A percentile compares a stretch with the other conserved stretches of the same genome.
These are phyloP conservation scores for Entomobrya multifasciata DNA, from an alignment of 2,888 invertebrate species.

Conservation along the genomic window DNA sequence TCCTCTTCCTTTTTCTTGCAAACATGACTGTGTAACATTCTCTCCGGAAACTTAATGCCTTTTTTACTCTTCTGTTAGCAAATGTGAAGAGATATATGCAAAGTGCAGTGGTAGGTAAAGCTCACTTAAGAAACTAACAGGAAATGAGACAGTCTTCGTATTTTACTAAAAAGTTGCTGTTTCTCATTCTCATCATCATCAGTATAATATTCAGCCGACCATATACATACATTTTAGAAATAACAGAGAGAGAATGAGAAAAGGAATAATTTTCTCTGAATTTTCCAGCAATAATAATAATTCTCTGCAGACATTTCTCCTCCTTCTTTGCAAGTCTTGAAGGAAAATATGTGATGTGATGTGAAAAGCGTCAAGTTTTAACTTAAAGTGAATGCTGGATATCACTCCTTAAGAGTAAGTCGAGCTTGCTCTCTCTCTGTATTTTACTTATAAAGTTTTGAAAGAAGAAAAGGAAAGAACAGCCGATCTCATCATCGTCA, in stretches of 20 bases:
- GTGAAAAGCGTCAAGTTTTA: slow-evolving; percentile 48
- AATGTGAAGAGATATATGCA: background rate
- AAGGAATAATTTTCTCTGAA: slow-evolving; percentile 39
- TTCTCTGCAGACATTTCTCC: slow-evolving; percentile 57
- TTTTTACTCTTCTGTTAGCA: background rate
- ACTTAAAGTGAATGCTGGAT: background rate
- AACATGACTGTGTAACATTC: slow-evolving; percentile 14
- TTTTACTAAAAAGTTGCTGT: slow-evolving; percentile 6
- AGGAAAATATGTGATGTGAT: slow-evolving; percentile 53
- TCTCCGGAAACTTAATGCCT: slow-evolving; percentile 9
- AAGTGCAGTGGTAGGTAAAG: slow-evolving; percentile 23
- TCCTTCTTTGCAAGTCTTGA: slow-evolving; percentile 13
- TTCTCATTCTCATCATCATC: slow-evolving; percentile 25
- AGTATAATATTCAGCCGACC: background rate
- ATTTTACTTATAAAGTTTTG: slow-evolving; percentile 3
- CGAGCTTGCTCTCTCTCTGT: background rate
- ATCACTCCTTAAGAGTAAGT: slow-evolving; percentile 1
- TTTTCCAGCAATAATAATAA: slow-evolving; percentile 61
- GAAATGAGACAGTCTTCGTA: slow-evolving; percentile 27
- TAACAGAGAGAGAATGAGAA: background rate
- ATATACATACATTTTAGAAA: background rate
- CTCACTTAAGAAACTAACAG: background rate
- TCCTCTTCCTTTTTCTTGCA: slow-evolving; percentile 11
- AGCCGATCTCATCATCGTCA: slow-evolving; percentile 13
- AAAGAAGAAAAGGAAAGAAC: slow-evolving; percentile 29